These are phyloP conservation scores for Eidolon dupreanum DNA, from an alignment of 2,797 vertebrate genomes.

Conservation along the genomic window DNA sequence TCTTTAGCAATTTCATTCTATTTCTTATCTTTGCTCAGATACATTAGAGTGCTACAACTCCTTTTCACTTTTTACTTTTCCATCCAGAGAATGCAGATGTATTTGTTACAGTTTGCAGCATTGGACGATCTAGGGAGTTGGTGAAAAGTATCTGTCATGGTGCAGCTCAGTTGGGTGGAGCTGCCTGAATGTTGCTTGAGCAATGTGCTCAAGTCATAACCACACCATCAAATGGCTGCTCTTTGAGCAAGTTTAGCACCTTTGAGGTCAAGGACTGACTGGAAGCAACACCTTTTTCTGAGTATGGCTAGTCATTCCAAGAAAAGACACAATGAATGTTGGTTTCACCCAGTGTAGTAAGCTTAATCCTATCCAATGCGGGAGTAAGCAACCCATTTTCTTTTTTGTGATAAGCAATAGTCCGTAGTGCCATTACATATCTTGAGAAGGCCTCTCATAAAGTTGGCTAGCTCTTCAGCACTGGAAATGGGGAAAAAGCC, in stretches of 20 bases:
- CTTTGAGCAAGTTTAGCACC: not conserved
- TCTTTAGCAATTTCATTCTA: not conserved
- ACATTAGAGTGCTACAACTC: not conserved
- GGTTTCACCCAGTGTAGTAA: not conserved
- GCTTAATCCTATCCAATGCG: not conserved
- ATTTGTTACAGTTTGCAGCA: not conserved
- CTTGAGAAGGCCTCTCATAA: not conserved
- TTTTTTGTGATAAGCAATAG: not conserved
- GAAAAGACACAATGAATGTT: slow-evolving; percentile 25
- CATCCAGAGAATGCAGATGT: not conserved
- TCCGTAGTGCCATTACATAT: not conserved
- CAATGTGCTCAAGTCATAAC: not conserved
- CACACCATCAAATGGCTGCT: not conserved
- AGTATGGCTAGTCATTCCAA: slow-evolving; percentile 48
- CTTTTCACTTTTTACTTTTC: not conserved
- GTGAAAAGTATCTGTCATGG: not conserved
- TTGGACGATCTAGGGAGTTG: not conserved
- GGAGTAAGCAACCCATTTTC: not conserved
- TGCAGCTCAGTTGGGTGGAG: not conserved
- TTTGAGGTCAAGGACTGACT: slow-evolving; percentile 46
- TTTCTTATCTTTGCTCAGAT: not conserved
- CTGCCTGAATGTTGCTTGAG: not conserved
- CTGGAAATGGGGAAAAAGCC: not conserved
- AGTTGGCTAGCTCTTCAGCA: not conserved
- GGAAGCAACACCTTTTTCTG: slow-evolving; percentile 40